Conservation (phyloP, 2,888 invertebrate species). For the Thecocarcelia acutangulata region DNA sequence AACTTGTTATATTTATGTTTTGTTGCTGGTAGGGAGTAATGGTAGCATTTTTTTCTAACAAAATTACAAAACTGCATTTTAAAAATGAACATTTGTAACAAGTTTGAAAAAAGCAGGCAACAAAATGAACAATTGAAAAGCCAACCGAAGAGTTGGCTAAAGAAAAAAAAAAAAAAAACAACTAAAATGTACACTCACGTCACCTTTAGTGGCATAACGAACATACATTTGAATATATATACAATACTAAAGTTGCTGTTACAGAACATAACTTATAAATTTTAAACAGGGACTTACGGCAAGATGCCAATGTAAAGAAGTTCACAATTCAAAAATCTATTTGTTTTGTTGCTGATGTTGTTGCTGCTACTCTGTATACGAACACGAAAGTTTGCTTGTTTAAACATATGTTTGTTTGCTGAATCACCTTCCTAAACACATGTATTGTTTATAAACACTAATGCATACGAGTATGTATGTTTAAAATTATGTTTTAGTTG, state of each 20-base stretch:
- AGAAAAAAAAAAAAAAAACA: conserved; percentile 48
- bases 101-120: not conserved
- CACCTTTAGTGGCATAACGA: conserved; percentile 1
- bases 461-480: not conserved
- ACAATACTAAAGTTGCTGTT: not conserved
- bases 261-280: conserved; percentile 38
- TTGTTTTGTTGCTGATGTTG: conserved; percentile 56
- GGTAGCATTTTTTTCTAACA: conserved; percentile 41
- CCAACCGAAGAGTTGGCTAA: conserved; percentile 46
- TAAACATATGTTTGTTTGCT: conserved; percentile 12
- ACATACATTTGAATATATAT: not conserved
- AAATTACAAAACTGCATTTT: conserved; percentile 30
- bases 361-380: conserved; percentile 21
- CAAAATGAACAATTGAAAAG: conserved; percentile 27
- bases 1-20: not conserved
- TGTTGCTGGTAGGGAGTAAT: conserved; percentile 27
- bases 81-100: too few species aligned
- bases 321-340: conserved; percentile 66
- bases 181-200: conserved; percentile 54
- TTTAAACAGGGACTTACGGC: conserved; percentile 1
- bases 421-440: conserved; percentile 52
- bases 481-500: not conserved
- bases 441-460: not conserved
- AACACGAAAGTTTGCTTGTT: not conserved
- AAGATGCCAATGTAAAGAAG: conserved; percentile 11